Conservation (phyloP, 2,113 vertebrate species). For the Salvelinus fontinalis region DNA sequence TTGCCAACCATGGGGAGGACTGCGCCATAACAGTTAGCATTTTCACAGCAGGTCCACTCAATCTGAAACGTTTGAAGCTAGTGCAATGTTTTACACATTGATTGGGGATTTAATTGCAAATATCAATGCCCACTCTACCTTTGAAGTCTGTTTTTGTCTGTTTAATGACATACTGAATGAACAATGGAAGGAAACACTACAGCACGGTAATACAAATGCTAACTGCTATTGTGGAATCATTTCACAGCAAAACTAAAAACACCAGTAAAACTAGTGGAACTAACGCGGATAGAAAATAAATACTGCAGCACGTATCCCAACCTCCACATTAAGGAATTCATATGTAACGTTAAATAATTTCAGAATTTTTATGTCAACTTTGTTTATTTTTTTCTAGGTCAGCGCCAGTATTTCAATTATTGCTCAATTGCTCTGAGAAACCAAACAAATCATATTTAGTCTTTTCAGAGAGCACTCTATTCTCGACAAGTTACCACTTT, state of each 20-base stretch:
- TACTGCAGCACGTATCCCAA: neutral
- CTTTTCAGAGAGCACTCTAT: neutral
- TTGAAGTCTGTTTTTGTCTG: neutral
- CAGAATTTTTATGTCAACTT: neutral
- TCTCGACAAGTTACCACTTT: neutral
- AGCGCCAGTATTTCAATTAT: neutral
- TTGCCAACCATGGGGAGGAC: neutral
- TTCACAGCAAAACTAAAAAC: neutral
- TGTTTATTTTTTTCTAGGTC: neutral
- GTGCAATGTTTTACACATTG: neutral
- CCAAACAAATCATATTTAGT: neutral
- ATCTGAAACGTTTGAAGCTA: neutral
- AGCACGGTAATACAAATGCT: neutral
- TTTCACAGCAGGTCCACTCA: neutral
- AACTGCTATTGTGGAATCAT: neutral
- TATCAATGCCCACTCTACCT: constrained; percentile 2
- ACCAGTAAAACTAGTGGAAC: neutral
- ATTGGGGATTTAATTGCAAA: constrained; percentile 3
- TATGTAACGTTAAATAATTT: neutral
- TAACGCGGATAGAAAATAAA: neutral
- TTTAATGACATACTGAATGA: neutral
- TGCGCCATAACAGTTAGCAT: neutral
- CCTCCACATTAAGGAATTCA: neutral
- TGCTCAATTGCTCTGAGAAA: neutral
- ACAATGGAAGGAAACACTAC: neutral